Percentiles rank a stretch among this genome's conserved stretches.
These are phyloP conservation scores for Diadegma fenestrale DNA, from an alignment of 2,888 invertebrate species.

Conservation along the genomic window DNA sequence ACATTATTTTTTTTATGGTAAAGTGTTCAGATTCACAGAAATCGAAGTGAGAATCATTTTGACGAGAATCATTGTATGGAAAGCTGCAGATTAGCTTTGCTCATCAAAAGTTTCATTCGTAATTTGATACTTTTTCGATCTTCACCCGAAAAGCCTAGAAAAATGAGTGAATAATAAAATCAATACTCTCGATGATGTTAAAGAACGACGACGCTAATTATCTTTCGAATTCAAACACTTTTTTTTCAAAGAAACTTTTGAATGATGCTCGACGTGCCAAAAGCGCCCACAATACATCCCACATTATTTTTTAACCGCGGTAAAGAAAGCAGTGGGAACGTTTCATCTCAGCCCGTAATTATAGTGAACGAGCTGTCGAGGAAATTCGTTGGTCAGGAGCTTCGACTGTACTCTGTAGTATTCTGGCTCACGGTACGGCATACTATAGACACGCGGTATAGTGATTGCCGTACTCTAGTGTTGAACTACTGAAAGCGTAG, in stretches of 20 bases:
- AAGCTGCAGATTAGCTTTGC: no score
- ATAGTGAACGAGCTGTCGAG: not conserved
- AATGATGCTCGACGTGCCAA: not conserved
- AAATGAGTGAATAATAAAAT: no score
- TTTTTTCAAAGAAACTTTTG: not conserved
- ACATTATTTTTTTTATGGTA: no score
- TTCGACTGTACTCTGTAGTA: not conserved
- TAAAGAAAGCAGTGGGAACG: not conserved
- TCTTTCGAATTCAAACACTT: not conserved
- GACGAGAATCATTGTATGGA: no score
- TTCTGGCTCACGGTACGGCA: not conserved
- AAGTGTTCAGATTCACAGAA: no score
- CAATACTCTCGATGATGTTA: no score
- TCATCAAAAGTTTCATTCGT: no score
- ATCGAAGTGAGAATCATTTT: no score
- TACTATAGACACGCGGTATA: not conserved
- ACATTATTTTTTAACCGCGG: not conserved
- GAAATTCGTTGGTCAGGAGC: not conserved
- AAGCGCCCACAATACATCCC: not conserved
- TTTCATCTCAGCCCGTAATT: not conserved
- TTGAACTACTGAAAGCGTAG: constrained; percentile 12
- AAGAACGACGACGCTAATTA: no score
- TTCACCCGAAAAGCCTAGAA: no score
- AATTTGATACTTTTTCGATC: no score
- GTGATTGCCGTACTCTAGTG: not conserved